Base-by-base conservation (phyloP, 1,140 invertebrate species). In the Achatina immaculata region DNA sequence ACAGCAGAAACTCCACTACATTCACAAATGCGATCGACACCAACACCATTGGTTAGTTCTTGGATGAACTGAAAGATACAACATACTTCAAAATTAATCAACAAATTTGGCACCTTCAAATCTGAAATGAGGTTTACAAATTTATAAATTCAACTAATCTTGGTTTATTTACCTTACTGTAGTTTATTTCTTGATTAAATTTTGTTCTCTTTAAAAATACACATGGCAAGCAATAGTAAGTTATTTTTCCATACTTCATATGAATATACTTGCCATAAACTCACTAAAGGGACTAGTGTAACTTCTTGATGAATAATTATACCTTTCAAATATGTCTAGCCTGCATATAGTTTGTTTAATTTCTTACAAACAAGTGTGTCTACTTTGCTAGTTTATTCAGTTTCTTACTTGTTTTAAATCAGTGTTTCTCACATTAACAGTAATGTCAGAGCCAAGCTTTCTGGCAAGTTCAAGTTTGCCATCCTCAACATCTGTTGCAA, bases 21-120 rank as follows among this genome's bases (percentile, higher is more conserved):
- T 72, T 89, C 88, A 84, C 88, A 89, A 16, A 89, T 85, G 31
- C 88, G 83, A n/a, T 86, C 88, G 9, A 89, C 85, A 42, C 88
- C 88, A 48, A 86, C 83, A 65, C 84, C 85, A 43, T 77, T 80
- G 14, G 88, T 89, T 24, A 86, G 76, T 42, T 86, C 79, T 83
- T 85, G 82, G 11, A 89, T 80, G 83, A 85, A 85, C 88, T 89
- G 80, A 19, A 82, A 78, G 34, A 43, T 36, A 77, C 11, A 77
- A 77, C 14, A n/a, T n/a, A n/a, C n/a, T 24, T 24, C 11, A 68
- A 68, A 68, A 14, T 19, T 21, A 68, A 24, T 19, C 11, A 68
- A 68, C 31, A 31, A 68, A 34, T 65, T 55, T 55, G 14, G 14
- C 14, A 55, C 14, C 14, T 55, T 55, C n/a, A 16, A n/a, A 14